Base-by-base conservation (phyloP, 2,888 invertebrate species). In the Andrena bicolor region DNA sequence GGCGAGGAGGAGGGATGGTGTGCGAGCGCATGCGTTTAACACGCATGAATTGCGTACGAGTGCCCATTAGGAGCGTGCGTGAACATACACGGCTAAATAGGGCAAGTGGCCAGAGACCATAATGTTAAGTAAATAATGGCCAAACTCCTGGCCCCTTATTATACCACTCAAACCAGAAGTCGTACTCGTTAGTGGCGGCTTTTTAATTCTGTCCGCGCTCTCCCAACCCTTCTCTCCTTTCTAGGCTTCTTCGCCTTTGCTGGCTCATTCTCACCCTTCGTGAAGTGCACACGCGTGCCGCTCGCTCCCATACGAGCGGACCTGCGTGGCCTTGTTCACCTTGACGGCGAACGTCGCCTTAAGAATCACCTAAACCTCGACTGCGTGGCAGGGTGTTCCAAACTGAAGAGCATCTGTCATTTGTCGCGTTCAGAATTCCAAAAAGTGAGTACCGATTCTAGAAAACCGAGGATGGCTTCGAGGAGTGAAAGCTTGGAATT, bases 51-150 rank as follows among this genome's bases (percentile, higher is more conserved):
- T 82, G 86, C 80, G 83, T 88, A 90, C 74, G 88, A 91, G 91
- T 89, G 88, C 80, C 91, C 89, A 91, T 91, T 91, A 91, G 89
- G 88, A 90, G 79, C 88, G 90, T 90, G 90, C 90, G 87, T 82
- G 80, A 78, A 82, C 74, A 66, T 85, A 82, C 78, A 82, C 80
- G 75, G 71, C 81, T 84, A 89, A 85, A 83, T 86, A 88, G 86
- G 86, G 81, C 86, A 88, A 88, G 89, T 88, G 88, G 85, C 85
- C 84, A 85, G 77, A 71, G 82, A 80, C 83, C 87, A 87, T 89
- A 89, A 91, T 90, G 90, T 90, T 89, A 89, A 89, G 90, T 91
- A 90, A 91, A 92, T 92, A 92, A 92, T 91, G 87, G 91, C 89
- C 87, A 86, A 91, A 89, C 88, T 85, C 78, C 84, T 85, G 85